Conservation (phyloP, 2,888 invertebrate species). For the Acleris laterana region DNA sequence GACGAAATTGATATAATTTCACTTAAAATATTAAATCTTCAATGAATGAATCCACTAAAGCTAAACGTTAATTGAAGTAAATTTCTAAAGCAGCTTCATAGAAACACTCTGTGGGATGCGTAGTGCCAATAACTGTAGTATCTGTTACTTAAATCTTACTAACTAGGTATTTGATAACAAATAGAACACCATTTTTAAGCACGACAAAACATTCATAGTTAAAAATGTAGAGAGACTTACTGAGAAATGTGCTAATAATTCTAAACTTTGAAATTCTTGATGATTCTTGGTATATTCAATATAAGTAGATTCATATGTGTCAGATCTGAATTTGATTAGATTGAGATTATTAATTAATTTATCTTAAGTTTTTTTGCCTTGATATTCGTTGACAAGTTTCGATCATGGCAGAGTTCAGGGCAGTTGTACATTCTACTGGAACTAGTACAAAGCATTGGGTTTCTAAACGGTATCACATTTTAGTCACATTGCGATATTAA, state of each 20-base stretch:
- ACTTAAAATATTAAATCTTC: conserved; percentile 73
- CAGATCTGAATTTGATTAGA: conserved; percentile 75
- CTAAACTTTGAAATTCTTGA: conserved; percentile 76
- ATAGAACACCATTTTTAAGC: conserved; percentile 85
- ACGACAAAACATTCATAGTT: conserved; percentile 86
- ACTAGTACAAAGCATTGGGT: conserved; percentile 76
- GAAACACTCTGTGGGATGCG: conserved; percentile 57
- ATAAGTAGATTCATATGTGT: conserved; percentile 72
- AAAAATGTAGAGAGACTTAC: conserved; percentile 85
- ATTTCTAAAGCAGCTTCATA: conserved; percentile 55
- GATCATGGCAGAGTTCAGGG: conserved; percentile 76
- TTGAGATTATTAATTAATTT: conserved; percentile 13
- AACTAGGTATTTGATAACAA: conserved; percentile 85
- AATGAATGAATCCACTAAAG: conserved; percentile 61
- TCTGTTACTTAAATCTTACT: conserved; percentile 81
- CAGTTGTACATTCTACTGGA: conserved; percentile 65
- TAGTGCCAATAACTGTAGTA: conserved; percentile 85
- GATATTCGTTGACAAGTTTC: conserved; percentile 78
- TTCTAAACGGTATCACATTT: conserved; percentile 76
- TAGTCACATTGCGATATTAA: conserved; percentile 60
- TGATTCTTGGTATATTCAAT: conserved; percentile 57
- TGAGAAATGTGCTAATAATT: conserved; percentile 85
- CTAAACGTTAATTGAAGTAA: conserved; percentile 57
- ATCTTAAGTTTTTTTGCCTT: conserved; percentile 47
- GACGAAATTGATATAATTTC: conserved; percentile 82